Evolutionary conservation across 37 sponge, comb jelly and placozoan species (phyloP).

Genomic region (Theonella swinhoei): DNA sequence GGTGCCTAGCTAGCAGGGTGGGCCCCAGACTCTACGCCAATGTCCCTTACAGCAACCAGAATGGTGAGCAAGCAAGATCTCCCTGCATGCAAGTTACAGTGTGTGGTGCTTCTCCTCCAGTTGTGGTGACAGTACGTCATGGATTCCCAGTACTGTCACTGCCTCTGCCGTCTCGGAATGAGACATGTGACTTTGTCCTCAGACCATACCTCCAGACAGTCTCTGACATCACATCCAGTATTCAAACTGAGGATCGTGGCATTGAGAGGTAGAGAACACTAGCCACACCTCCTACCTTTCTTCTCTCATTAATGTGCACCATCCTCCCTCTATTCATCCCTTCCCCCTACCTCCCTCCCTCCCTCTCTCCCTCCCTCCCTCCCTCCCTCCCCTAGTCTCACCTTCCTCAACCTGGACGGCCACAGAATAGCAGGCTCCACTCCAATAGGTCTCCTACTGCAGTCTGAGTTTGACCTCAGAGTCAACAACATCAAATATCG

Average conservation of each 20-base stretch:
- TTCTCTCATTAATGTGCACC: too few species aligned
- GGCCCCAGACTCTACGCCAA: too few species aligned
- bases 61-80: too few species aligned
- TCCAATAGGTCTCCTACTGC: slow-evolving; percentile 65
- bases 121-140: slow-evolving; percentile 36
- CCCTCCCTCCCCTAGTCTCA: background rate
- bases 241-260: slow-evolving; percentile 51
- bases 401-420: slow-evolving; percentile 41
- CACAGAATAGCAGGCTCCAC: slow-evolving; percentile 75
- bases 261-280: slow-evolving; percentile 56
- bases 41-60: too few species aligned
- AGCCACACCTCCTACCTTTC: too few species aligned
- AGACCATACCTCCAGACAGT: slow-evolving; percentile 77
- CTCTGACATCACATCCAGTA: slow-evolving; percentile 47
- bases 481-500: slow-evolving; percentile 80
- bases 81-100: too few species aligned
- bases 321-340: too few species aligned
- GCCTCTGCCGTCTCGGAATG: slow-evolving; percentile 80
- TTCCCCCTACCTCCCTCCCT: too few species aligned
- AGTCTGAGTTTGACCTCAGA: slow-evolving; percentile 74
- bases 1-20: too few species aligned
- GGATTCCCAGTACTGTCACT: slow-evolving; percentile 77
- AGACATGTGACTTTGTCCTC: slow-evolving; percentile 78
- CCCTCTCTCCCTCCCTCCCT: too few species aligned
- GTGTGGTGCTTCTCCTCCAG: slow-evolving; percentile 30